A percentile compares a stretch with the other conserved stretches of the same genome.
Evolutionary conservation across 2,113 vertebrate species (phyloP).

Genomic region (Lepidiolamprologus cunningtoni): DNA sequence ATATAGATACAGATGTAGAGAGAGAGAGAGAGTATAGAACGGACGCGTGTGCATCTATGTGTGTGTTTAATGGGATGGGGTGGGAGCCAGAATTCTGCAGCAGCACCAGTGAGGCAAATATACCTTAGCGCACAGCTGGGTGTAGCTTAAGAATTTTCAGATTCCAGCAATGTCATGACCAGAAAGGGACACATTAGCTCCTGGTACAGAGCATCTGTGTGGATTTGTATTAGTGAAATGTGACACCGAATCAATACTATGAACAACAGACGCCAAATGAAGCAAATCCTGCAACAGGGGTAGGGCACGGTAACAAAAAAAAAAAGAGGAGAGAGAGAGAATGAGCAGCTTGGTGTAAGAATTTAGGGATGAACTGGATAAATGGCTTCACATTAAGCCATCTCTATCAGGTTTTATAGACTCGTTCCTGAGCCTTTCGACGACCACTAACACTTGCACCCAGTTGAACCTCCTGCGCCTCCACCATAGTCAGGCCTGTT

Average conservation of each 20-base stretch:
- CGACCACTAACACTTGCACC: slow-evolving; percentile 2
- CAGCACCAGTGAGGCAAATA: neutral
- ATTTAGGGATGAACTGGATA: neutral
- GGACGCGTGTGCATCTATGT: neutral
- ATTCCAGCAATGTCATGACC: neutral
- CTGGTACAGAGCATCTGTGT: neutral
- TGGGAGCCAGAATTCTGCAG: neutral
- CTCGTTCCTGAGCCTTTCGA: neutral
- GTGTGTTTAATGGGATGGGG: neutral
- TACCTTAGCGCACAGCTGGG: neutral
- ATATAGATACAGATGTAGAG: no score
- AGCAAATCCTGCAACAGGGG: slow-evolving; percentile 7
- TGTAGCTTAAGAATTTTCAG: neutral
- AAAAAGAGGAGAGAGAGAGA: neutral
- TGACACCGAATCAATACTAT: neutral
- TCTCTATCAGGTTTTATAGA: neutral
- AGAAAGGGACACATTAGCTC: neutral
- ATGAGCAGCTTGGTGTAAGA: neutral
- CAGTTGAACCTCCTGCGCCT: slow-evolving; percentile 31
- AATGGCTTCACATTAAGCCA: neutral
- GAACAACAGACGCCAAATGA: neutral
- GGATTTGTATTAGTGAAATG: neutral
- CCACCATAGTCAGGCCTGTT: neutral
- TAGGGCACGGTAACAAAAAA: neutral
- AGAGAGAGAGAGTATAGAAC: neutral